These are phyloP conservation scores for Griposia aprilina DNA, from an alignment of 2,888 invertebrate genomes.

Conservation along the genomic window DNA sequence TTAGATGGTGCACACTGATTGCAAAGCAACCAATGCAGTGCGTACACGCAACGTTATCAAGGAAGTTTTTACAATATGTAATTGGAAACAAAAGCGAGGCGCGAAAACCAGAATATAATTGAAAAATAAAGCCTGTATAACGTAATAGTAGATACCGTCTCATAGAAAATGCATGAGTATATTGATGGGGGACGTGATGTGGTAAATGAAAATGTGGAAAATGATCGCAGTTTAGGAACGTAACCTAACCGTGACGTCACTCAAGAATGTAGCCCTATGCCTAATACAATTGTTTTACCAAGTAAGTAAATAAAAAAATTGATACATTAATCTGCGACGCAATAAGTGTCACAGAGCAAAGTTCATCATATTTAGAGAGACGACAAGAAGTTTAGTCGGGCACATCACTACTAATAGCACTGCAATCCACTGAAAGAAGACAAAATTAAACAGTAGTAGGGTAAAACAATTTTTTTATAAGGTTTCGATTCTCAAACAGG, in stretches of 20 bases:
- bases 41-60: constrained; percentile 21
- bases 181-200: neutral
- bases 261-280: neutral
- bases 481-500: neutral
- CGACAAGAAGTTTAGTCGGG: neutral
- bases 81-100: neutral
- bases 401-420: neutral
- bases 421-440: neutral
- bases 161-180: constrained; percentile 29
- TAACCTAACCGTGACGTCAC: too few species aligned
- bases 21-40: constrained; percentile 3
- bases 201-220: neutral
- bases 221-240: neutral
- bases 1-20: constrained; percentile 19
- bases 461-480: neutral
- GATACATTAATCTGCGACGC: neutral
- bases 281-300: neutral
- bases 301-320: neutral
- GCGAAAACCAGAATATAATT: neutral
- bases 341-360: neutral
- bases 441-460: neutral
- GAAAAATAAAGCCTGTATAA: neutral
- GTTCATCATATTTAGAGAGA: neutral
- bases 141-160: neutral
- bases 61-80: constrained; percentile 12